A percentile compares a stretch with the other conserved stretches of the same genome.
phyloP scores from a whole-genome alignment of 2,113 vertebrate genomes.

The Craseonycteris thonglongyai region DNA sequence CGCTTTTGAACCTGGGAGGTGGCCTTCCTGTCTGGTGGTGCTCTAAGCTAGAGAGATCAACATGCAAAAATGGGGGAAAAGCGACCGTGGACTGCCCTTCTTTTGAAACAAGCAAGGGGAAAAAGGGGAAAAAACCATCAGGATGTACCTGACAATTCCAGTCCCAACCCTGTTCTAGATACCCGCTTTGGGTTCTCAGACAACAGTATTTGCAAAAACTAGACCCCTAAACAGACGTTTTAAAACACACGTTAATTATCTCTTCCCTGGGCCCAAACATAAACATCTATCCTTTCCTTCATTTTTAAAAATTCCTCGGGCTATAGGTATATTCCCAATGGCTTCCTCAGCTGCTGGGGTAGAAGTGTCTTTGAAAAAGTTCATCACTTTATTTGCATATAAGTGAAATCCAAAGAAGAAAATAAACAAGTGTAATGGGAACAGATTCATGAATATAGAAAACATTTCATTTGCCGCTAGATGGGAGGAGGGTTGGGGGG shows the following conservation, averaged over 20 bases:
- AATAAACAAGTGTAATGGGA: no score
- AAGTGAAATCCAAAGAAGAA: no score
- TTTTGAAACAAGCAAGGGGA: background rate
- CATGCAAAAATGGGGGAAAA: background rate
- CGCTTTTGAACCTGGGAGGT: background rate
- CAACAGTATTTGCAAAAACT: background rate
- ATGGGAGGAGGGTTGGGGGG: no score
- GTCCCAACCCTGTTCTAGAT: background rate
- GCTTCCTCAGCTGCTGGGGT: background rate
- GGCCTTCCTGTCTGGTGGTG: background rate
- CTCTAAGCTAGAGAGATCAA: background rate
- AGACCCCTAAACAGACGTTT: background rate
- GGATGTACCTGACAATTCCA: background rate
- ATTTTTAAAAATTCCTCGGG: background rate
- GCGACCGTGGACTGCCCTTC: background rate
- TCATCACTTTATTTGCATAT: no score
- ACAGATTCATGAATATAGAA: no score
- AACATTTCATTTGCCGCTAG: no score
- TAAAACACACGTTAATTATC: background rate
- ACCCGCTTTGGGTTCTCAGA: no score
- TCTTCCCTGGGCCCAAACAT: background rate
- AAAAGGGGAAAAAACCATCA: background rate
- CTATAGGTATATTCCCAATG: background rate
- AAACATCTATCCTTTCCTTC: background rate
- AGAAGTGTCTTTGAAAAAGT: background rate